Evolutionary conservation across 2,888 invertebrate genomes (phyloP).

Genomic region (Catonia carolina): DNA sequence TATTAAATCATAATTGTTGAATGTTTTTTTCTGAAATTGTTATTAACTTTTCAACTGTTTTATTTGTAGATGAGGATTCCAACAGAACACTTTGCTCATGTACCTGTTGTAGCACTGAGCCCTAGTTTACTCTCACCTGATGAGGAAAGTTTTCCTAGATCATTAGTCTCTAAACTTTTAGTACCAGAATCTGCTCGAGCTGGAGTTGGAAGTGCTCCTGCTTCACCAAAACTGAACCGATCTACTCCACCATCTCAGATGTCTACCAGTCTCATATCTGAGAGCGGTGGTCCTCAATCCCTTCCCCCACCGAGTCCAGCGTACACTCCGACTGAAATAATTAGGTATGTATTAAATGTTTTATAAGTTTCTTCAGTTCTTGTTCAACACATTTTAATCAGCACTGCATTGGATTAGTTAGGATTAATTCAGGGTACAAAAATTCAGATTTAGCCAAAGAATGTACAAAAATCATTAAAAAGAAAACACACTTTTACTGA

Average conservation of each 20-base stretch:
- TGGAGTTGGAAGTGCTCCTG: constrained; percentile 47
- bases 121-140: constrained; percentile 71
- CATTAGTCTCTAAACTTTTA: constrained; percentile 57
- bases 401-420: no score
- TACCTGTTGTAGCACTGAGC: constrained; percentile 86
- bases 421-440: no score
- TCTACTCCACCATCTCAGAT: constrained; percentile 33
- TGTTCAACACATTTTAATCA: no score
- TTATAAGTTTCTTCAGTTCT: no score
- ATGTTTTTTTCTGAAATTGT: no score
- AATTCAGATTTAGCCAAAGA: no score
- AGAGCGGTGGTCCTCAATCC: constrained; percentile 28
- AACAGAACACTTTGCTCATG: constrained; percentile 89
- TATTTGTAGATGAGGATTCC: constrained; percentile 82
- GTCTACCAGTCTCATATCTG: constrained; percentile 32
- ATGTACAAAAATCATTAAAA: no score
- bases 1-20: no score
- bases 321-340: constrained; percentile 26
- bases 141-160: constrained; percentile 57
- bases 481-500: no score
- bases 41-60: no score
- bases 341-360: no score
- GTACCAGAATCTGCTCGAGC: constrained; percentile 48
- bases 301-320: constrained; percentile 32
- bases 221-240: constrained; percentile 43